These are phyloP conservation scores for Seriola quinqueradiata DNA, from an alignment of 2,113 vertebrate genomes.

Conservation along the genomic window DNA sequence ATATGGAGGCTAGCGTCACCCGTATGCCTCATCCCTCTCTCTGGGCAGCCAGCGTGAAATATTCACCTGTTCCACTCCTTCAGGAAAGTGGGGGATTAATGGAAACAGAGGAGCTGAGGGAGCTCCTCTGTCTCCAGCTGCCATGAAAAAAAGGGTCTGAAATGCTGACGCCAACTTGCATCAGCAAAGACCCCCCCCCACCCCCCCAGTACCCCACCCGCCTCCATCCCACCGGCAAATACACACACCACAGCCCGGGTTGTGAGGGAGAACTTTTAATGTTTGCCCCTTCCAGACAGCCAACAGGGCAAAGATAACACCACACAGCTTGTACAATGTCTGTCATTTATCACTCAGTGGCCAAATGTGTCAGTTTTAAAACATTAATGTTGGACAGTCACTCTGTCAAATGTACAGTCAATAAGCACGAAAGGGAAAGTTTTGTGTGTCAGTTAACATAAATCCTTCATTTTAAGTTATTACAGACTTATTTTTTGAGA, in stretches of 20 bases:
- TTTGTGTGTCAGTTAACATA: too few species aligned
- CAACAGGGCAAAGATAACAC: not conserved
- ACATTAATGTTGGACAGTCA: not conserved
- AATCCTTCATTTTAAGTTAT: not conserved
- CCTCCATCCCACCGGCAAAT: not conserved
- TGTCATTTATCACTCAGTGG: not conserved
- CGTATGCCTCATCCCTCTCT: conserved; percentile 66
- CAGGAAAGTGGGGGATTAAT: conserved; percentile 65
- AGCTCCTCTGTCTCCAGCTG: conserved; percentile 51
- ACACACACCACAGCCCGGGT: conserved; percentile 1
- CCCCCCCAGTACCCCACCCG: too few species aligned
- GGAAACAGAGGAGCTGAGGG: conserved; percentile 65
- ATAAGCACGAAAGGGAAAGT: not conserved
- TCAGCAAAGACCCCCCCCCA: conserved; percentile 57
- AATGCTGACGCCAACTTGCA: conserved; percentile 67
- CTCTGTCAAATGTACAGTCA: not conserved
- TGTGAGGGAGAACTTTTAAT: conserved; percentile 34
- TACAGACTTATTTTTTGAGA: not conserved
- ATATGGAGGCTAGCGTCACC: conserved; percentile 69
- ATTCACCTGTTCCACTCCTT: conserved; percentile 77
- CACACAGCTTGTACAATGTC: not conserved
- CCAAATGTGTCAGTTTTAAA: not conserved
- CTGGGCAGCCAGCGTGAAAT: conserved; percentile 72
- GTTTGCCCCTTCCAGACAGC: conserved; percentile 4
- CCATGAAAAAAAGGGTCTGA: conserved; percentile 54